Evolutionary conservation across 2,113 vertebrate species (phyloP).

Genomic region (Pagrus major): DNA sequence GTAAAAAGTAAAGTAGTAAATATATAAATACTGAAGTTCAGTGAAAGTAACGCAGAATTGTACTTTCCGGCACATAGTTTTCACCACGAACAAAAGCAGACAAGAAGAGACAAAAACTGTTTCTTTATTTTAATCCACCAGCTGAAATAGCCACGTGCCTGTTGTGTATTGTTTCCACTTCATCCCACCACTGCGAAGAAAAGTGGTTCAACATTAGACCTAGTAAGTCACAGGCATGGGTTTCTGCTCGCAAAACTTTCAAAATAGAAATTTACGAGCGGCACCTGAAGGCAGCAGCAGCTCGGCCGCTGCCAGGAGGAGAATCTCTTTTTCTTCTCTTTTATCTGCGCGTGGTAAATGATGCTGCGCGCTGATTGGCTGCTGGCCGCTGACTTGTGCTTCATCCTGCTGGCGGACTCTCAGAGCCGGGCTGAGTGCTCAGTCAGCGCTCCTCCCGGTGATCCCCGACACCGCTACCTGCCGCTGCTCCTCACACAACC

Average conservation of each 20-base stretch:
- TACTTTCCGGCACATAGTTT: background rate
- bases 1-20: background rate
- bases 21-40: background rate
- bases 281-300: slow-evolving; percentile 38
- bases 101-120: background rate
- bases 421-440: slow-evolving; percentile 60
- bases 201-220: background rate
- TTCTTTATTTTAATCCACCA: background rate
- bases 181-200: background rate
- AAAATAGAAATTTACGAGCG: slow-evolving; percentile 21
- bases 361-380: slow-evolving; percentile 80
- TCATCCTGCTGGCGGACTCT: slow-evolving; percentile 61
- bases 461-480: slow-evolving; percentile 53
- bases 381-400: slow-evolving; percentile 60
- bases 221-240: background rate
- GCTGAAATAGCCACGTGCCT: background rate
- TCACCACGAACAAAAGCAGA: background rate
- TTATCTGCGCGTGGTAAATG: slow-evolving; percentile 64
- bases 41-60: background rate
- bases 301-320: slow-evolving; percentile 11
- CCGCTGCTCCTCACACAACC: slow-evolving; percentile 36
- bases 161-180: background rate
- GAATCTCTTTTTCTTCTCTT: slow-evolving; percentile 48
- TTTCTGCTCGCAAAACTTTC: background rate
- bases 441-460: slow-evolving; percentile 69